Evolutionary conservation across 1,140 invertebrate species (phyloP), one percentile per base, ranked within the genome.

Genomic region (Caenorhabditis brenneri): DNA sequence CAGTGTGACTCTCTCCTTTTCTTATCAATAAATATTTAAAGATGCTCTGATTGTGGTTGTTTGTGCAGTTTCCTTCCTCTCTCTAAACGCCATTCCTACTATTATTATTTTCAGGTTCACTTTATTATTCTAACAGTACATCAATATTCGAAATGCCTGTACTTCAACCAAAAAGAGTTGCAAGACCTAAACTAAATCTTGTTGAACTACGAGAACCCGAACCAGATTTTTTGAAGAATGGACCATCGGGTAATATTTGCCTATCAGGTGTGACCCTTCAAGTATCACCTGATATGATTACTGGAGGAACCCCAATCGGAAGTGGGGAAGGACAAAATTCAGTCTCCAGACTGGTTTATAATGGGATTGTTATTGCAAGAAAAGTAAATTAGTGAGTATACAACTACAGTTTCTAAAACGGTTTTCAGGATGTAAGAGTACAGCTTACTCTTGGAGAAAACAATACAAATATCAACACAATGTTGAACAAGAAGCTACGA

Each of bases 21-120:
- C 33, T 65, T 65, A 65, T 65, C 58, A 65, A 65, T 65, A 65
- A 65, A 65, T 65, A 36, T 33, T n/a, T n/a, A n/a, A n/a, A n/a
- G 4, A 36, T 65, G 31, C 12, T 65, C 2, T 7, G 24, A 6
- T 36, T 24, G 19, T 65, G 29, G n/a, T 19, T 65, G 58, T 39
- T n/a, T 58, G 24, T 29, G 22, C 31, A 19, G 22, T 27, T 65
- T 33, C 31, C 10, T 65, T 19, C 33, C 27, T 2, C 7, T 36
- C 36, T n/a, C 1, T 16, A 0, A 29, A 27, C 16, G 33, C 22
- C n/a, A 19, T 39, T 36, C 10, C 33, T 22, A 7, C 16, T 36
- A 3, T 65, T 65, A 3, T 27, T 58, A 6, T 42, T 42, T 12
- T 6, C 5, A 42, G 39, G 39, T 42, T 42, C 39, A 42, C 39